phyloP scores from a whole-genome alignment of 2,888 invertebrate species.

The Perizoma affinitatum region DNA sequence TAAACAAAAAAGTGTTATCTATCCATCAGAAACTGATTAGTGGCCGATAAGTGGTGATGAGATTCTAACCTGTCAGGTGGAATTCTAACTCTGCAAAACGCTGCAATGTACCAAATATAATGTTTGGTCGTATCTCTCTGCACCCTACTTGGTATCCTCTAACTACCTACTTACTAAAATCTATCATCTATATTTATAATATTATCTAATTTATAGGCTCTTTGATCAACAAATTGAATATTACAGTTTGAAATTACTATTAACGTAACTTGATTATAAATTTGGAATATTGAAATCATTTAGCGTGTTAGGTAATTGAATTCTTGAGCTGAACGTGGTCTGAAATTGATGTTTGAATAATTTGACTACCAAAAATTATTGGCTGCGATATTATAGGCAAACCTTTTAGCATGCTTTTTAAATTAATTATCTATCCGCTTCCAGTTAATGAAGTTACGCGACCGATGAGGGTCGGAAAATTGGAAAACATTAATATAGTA shows the following conservation, averaged over 20 bases:
- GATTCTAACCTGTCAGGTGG: too few relatives aligned
- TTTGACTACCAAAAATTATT: slow-evolving; percentile 12
- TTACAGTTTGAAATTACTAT: slow-evolving; percentile 21
- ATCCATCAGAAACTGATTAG: too few relatives aligned
- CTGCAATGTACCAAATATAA: too few relatives aligned
- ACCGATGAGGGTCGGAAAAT: neutral
- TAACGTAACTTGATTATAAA: slow-evolving; percentile 23
- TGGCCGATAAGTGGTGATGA: too few relatives aligned
- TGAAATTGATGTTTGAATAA: slow-evolving; percentile 11
- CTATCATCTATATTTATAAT: too few relatives aligned
- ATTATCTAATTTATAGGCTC: slow-evolving; percentile 17
- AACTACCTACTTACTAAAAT: too few relatives aligned
- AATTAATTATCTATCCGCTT: slow-evolving; percentile 1
- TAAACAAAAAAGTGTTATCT: too few relatives aligned
- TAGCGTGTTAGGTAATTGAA: slow-evolving; percentile 20
- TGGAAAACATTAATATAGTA: neutral
- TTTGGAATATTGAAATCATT: slow-evolving; percentile 25
- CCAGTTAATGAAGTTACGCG: neutral
- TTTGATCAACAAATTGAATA: slow-evolving; percentile 27
- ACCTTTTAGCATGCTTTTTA: neutral
- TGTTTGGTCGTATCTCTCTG: too few relatives aligned
- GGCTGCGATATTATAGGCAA: neutral
- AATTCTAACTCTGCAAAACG: too few relatives aligned
- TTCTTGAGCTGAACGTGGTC: slow-evolving; percentile 13
- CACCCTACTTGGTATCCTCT: too few relatives aligned